A percentile compares a stretch with the other conserved stretches of the same genome.
These are phyloP conservation scores for Agrochola litura DNA, from an alignment of 2,888 invertebrate genomes.

Conservation along the genomic window DNA sequence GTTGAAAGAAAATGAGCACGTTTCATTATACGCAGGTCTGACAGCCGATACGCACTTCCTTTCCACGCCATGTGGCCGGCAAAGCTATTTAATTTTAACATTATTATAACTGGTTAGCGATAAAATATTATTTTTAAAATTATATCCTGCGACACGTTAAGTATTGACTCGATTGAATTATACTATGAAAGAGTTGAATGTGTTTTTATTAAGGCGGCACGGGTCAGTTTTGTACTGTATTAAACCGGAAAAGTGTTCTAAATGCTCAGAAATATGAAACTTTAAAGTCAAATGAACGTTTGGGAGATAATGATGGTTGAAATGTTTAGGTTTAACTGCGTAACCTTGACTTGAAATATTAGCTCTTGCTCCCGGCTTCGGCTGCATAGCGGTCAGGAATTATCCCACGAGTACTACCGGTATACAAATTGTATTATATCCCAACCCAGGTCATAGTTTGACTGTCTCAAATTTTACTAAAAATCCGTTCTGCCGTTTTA, in stretches of 20 bases:
- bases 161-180: slow-evolving; percentile 41
- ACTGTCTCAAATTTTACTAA: too few relatives aligned
- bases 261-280: slow-evolving; percentile 24
- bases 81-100: slow-evolving; percentile 77
- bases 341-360: neutral
- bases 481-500: too few relatives aligned
- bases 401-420: too few relatives aligned
- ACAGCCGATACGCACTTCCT: slow-evolving; percentile 90
- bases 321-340: neutral
- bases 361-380: too few relatives aligned
- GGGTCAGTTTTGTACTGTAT: slow-evolving; percentile 26
- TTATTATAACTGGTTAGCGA: slow-evolving; percentile 72
- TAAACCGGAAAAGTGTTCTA: slow-evolving; percentile 34
- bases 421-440: too few relatives aligned
- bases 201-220: slow-evolving; percentile 43
- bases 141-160: slow-evolving; percentile 49
- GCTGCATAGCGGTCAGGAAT: too few relatives aligned
- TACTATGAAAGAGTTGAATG: slow-evolving; percentile 36
- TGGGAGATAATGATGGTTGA: neutral
- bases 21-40: slow-evolving; percentile 88
- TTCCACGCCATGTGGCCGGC: slow-evolving; percentile 84
- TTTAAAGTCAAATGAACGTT: slow-evolving; percentile 29
- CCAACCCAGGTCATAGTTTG: too few relatives aligned
- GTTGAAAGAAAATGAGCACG: slow-evolving; percentile 86
- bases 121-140: slow-evolving; percentile 61